Evolutionary conservation across 2,888 invertebrate genomes (phyloP), one percentile per base, ranked within the genome.

Genomic region (Tanaodytes sp.): DNA sequence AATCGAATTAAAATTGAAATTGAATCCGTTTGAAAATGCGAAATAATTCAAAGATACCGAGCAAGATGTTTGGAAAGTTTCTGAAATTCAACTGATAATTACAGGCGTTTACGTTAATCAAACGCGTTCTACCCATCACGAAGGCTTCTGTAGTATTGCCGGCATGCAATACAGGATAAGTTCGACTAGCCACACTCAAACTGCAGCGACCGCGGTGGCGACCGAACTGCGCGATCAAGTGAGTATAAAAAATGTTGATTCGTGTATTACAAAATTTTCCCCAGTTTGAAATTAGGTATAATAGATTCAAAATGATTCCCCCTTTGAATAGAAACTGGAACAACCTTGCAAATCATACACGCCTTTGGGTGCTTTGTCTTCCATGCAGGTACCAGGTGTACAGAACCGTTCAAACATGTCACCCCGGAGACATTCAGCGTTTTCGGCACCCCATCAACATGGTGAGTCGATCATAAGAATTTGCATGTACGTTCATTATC

Each of bases 81-180:
- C 27, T 27, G 27, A 27, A 14, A 11, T n/a, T n/a, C n/a, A n/a
- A n/a, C n/a, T n/a, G n/a, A n/a, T 31, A 36, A 31, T 74, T 73
- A 4, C 73, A 84, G 84, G 94, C 12, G 93, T 94, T 63, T 94
- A 94, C 84, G 91, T 91, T 49, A 91, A 91, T 82, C 89, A 91
- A 78, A 91, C 92, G 18, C 88, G 91, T 59, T 90, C 90, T 30
- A 93, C 93, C 74, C 90, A 90, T 80, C 93, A 92, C 82, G 92
- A 92, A 84, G 93, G 93, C 23, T 94, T 91, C 82, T 94, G 94
- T 84, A 94, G 93, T 75, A 94, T 92, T 74, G 91, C 91, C 23
- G 92, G 92, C 43, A 91, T 94, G 93, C 93, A 94, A 86, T 94
- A 95, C 84, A 90, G 94, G 73, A 94, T 94, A 76, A 93, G 93